These are phyloP conservation scores for Crotalus tigris DNA, from an alignment of 2,113 vertebrate species.

Conservation along the genomic window DNA sequence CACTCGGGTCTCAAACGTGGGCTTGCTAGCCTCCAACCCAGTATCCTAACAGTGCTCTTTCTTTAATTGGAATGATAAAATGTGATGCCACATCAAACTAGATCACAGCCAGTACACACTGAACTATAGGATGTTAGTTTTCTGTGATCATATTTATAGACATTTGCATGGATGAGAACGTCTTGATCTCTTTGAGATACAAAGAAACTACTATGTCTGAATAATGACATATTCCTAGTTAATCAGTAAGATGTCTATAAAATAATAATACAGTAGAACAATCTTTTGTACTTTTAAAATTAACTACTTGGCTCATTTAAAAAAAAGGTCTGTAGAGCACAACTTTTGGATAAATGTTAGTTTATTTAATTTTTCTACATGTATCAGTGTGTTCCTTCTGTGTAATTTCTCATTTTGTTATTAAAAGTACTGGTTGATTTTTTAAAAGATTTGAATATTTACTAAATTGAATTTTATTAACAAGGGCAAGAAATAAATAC, in stretches of 20 bases:
- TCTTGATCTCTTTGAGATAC: not conserved
- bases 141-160: not conserved
- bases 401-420: not conserved
- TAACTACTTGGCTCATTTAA: not conserved
- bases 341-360: not conserved
- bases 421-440: not conserved
- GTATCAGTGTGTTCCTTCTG: not conserved
- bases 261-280: not conserved
- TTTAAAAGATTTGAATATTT: not conserved
- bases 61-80: not conserved
- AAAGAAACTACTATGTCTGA: not conserved
- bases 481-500: not conserved
- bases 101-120: not conserved
- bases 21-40: not conserved
- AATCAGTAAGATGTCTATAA: not conserved
- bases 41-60: not conserved
- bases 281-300: not conserved
- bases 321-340: not conserved
- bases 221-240: not conserved
- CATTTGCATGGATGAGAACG: not conserved
- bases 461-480: not conserved
- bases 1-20: not conserved
- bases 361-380: slow-evolving; percentile 5
- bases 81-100: not conserved
- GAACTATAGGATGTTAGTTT: not conserved